Base-by-base conservation (phyloP, 2,797 vertebrate species). In the Microctenopoma steveboyesi region DNA sequence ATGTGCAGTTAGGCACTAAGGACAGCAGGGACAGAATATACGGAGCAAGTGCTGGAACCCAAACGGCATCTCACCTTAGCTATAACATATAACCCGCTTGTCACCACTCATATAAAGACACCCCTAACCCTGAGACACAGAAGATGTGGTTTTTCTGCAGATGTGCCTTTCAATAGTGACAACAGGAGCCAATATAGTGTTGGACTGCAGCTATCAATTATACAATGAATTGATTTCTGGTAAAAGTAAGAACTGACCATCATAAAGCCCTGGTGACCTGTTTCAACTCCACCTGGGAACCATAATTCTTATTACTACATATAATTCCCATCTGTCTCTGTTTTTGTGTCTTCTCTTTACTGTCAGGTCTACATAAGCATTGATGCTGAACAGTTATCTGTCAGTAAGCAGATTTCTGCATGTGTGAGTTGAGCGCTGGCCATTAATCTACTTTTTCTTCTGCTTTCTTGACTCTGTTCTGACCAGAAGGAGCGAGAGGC, bases 1-100 rank as follows among this genome's bases (percentile, higher is more conserved):
- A 51, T 75, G 54, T 54, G 56, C 57, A 72, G 79, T 72, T 66
- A 54, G 68, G 13, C 61, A 18, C 69, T 76, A 78, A 88, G 79
- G 84, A 83, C 85, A 68, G 71, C 57, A 57, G 53, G 69, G 72
- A 79, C 66, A 74, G 57, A 78, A 74, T 14, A 43, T 56, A 54
- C 10, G 11, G 39, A 59, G 28, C 18, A 72, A 70, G 66, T 55
- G 55, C 9, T 57, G 27, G 61, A 77, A 77, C 46, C 51, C 11
- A 0, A 54, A 55, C 18, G 55, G 42, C 27, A 11, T 64, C 53
- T 72, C 42, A 54, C 28, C 65, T 69, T 54, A 42, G 49, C 51
- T 14, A 18, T 47, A 56, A 27, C 48, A n/a, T 14, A 57, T 14
- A 57, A 65, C 30, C 72, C 3, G 18, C 3, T 4, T 48, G 46